These are phyloP conservation scores for Chaetodon trifascialis DNA, from an alignment of 2,113 vertebrate species.

Conservation along the genomic window DNA sequence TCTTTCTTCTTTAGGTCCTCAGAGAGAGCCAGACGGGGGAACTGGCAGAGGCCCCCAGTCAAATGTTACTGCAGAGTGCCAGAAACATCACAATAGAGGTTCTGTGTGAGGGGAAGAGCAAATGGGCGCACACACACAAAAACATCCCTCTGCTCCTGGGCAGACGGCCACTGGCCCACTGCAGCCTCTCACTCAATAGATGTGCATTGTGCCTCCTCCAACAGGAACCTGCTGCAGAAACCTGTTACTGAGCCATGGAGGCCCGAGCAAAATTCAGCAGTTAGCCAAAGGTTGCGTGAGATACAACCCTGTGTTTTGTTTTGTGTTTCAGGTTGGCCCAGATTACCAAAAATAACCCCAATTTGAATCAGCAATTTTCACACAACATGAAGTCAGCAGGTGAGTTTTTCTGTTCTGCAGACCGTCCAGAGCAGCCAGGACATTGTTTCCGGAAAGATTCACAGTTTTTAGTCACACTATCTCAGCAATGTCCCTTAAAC, in stretches of 20 bases:
- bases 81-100: conserved; percentile 71
- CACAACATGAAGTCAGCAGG: neutral
- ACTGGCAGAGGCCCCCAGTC: conserved; percentile 60
- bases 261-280: conserved; percentile 4
- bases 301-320: neutral
- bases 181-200: conserved; percentile 67
- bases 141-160: conserved; percentile 64
- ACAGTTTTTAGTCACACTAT: neutral
- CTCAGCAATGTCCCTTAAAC: neutral
- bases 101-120: conserved; percentile 68
- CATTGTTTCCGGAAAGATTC: neutral
- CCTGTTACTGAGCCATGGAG: conserved; percentile 54
- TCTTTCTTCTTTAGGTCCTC: conserved; percentile 43
- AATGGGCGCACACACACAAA: conserved; percentile 53
- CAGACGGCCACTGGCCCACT: conserved; percentile 65
- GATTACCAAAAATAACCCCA: neutral
- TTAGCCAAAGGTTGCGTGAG: conserved; percentile 4
- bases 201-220: conserved; percentile 61
- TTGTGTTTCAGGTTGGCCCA: neutral
- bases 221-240: conserved; percentile 70
- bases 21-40: conserved; percentile 41
- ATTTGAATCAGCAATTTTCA: neutral
- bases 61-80: conserved; percentile 66
- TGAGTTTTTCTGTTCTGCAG: neutral
- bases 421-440: neutral